These are phyloP conservation scores for Melitaea athalia DNA, from an alignment of 2,888 invertebrate genomes.

Conservation along the genomic window DNA sequence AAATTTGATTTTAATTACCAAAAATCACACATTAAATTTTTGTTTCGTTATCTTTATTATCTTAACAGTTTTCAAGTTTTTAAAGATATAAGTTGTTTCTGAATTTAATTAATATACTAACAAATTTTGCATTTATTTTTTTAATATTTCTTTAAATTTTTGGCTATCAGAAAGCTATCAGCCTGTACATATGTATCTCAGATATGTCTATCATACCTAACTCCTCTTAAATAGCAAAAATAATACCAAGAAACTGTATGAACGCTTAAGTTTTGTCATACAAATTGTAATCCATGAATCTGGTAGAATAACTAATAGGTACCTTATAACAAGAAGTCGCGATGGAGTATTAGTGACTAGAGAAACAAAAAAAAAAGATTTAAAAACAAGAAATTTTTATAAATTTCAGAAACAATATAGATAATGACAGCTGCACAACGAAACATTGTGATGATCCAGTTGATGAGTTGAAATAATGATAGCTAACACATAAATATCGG, in stretches of 20 bases:
- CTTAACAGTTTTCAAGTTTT: no score
- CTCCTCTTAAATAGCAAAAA: no score
- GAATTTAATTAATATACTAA: neutral
- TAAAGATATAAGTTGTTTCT: neutral
- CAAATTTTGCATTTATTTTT: no score
- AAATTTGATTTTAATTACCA: neutral
- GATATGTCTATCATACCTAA: no score
- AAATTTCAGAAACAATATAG: conserved; percentile 6
- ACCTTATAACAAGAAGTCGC: no score
- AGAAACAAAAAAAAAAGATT: neutral
- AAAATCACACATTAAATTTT: neutral
- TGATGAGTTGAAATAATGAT: conserved; percentile 23
- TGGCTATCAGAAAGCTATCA: no score
- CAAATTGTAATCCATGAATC: no score
- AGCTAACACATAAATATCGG: conserved; percentile 36
- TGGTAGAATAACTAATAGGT: no score
- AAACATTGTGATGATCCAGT: conserved; percentile 15
- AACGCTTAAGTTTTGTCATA: neutral
- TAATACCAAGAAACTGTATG: no score
- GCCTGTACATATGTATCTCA: no score
- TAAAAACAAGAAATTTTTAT: neutral
- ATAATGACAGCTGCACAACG: conserved; percentile 5
- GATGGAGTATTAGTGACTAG: neutral
- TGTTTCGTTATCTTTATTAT: no score
- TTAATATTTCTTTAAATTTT: no score